phyloP scores from a whole-genome alignment of 2,113 vertebrate genomes.

The Oceanodroma tethys region DNA sequence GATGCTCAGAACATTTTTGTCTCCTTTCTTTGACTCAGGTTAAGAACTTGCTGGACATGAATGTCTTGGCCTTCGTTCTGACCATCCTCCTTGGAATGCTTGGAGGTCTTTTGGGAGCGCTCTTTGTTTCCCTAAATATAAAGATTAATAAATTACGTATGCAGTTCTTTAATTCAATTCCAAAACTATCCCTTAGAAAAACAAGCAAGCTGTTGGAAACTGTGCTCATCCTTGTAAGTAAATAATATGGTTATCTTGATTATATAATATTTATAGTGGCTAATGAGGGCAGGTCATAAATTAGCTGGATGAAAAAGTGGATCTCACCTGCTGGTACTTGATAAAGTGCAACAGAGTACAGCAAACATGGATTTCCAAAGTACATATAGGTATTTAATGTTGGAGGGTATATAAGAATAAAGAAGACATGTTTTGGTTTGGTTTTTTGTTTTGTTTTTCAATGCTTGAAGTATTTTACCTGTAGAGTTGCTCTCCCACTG shows the following conservation, averaged over 20 bases:
- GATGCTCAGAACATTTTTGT: background rate
- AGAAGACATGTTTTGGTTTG: background rate
- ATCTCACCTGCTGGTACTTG: background rate
- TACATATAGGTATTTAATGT: background rate
- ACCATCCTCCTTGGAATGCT: constrained; percentile 41
- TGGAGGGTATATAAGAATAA: background rate
- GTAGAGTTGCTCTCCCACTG: background rate
- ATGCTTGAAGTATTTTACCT: background rate
- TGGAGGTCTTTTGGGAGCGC: constrained; percentile 52
- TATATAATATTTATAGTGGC: background rate
- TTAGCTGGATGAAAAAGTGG: background rate
- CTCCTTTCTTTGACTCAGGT: constrained; percentile 24
- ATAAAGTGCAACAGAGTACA: background rate
- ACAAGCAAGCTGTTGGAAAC: constrained; percentile 42
- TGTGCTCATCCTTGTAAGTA: constrained; percentile 56
- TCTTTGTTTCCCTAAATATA: constrained; percentile 53
- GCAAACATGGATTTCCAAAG: background rate
- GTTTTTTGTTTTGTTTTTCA: background rate
- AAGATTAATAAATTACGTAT: constrained; percentile 45
- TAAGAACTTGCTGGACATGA: constrained; percentile 55
- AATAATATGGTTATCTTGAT: background rate
- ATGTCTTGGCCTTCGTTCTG: constrained; percentile 40
- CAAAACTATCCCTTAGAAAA: constrained; percentile 38
- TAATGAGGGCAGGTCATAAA: background rate
- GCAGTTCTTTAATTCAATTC: constrained; percentile 46